These are phyloP conservation scores for Pogoniulus pusillus DNA, from an alignment of 2,797 vertebrate species.

Conservation along the genomic window DNA sequence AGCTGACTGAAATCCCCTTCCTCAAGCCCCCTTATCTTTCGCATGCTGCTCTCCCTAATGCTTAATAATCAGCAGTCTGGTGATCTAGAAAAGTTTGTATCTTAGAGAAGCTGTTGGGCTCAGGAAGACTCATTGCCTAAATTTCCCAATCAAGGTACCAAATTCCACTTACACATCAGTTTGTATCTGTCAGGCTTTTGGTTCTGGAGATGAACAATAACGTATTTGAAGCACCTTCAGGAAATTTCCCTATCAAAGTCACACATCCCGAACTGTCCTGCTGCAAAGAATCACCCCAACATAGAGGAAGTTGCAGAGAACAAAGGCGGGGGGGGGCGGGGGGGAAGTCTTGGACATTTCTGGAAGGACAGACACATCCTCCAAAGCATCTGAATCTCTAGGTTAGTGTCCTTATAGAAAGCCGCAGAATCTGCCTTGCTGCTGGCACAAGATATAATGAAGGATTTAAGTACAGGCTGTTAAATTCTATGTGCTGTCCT, in stretches of 20 bases:
- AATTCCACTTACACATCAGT: neutral
- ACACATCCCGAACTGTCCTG: neutral
- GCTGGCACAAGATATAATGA: conserved; percentile 37
- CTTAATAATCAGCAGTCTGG: neutral
- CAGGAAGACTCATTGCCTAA: neutral
- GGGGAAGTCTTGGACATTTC: neutral
- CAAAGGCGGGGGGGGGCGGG: neutral
- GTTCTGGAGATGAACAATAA: neutral
- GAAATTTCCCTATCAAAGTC: neutral
- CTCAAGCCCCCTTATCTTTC: neutral
- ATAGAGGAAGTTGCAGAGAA: neutral
- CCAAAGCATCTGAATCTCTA: neutral
- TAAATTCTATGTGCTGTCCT: conserved; percentile 44
- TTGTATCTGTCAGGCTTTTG: neutral
- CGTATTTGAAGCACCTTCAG: neutral
- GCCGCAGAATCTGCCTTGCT: neutral
- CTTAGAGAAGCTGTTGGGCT: neutral
- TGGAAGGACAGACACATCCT: neutral
- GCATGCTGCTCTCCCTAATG: neutral
- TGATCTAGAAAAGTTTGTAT: neutral
- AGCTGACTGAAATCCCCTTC: neutral
- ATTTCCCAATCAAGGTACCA: neutral
- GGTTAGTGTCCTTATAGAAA: neutral
- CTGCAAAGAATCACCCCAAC: neutral
- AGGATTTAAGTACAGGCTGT: conserved; percentile 49